These are phyloP conservation scores for Sarcophaga subvicina DNA, from an alignment of 2,888 invertebrate genomes.

Conservation along the genomic window DNA sequence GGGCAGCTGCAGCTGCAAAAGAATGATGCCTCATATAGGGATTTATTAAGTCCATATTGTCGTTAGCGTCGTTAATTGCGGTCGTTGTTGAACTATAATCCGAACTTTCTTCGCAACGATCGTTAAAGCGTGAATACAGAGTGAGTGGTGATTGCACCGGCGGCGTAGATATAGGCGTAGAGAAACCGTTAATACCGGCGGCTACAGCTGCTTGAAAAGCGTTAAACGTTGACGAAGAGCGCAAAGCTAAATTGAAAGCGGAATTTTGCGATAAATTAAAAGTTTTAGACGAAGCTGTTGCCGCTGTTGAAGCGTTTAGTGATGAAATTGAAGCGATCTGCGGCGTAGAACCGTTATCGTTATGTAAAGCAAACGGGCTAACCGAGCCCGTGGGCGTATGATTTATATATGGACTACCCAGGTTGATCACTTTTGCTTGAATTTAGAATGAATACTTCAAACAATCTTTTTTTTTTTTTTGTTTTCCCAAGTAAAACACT, in stretches of 20 bases:
- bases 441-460: conserved; percentile 5
- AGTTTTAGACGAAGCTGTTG: conserved; percentile 70
- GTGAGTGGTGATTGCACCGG: conserved; percentile 50
- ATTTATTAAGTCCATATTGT: conserved; percentile 79
- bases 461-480: conserved; percentile 18
- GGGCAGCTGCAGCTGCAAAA: conserved; percentile 74
- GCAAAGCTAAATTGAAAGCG: conserved; percentile 79
- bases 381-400: conserved; percentile 80
- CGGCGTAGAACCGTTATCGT: conserved; percentile 44
- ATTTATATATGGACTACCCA: conserved; percentile 82
- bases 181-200: conserved; percentile 72
- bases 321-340: conserved; percentile 49
- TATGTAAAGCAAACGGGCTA: conserved; percentile 73
- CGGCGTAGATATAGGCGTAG: conserved; percentile 58
- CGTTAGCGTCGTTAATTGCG: conserved; percentile 68
- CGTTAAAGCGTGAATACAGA: conserved; percentile 60
- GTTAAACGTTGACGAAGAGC: conserved; percentile 63
- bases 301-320: conserved; percentile 59
- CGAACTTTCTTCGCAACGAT: conserved; percentile 70
- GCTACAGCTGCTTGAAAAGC: conserved; percentile 69
- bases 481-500: conserved; percentile 1
- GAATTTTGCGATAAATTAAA: conserved; percentile 79
- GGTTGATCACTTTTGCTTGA: conserved; percentile 73
- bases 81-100: conserved; percentile 59
- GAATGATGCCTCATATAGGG: conserved; percentile 80